Evolutionary conservation across 1,140 invertebrate species (phyloP).

Genomic region (Drosophila quadrilineata): DNA sequence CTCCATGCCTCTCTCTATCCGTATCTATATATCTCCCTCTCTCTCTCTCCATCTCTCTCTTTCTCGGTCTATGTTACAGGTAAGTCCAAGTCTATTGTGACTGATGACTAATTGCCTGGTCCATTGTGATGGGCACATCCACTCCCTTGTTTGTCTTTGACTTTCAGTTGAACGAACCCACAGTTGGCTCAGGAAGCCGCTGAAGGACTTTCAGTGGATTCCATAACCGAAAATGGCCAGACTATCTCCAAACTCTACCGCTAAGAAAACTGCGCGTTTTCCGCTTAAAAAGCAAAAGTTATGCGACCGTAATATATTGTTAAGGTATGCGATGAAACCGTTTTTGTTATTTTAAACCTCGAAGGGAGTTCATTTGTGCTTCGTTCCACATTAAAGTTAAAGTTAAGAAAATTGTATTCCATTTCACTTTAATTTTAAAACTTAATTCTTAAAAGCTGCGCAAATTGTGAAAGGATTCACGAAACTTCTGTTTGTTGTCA

Average conservation of each 20-base stretch:
- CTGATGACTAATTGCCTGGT: constrained; percentile 55
- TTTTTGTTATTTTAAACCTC: constrained; percentile 9
- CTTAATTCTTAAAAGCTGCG: too few species aligned
- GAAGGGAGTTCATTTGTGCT: constrained; percentile 1
- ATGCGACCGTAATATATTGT: constrained; percentile 9
- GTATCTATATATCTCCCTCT: neutral
- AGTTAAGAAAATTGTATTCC: too few species aligned
- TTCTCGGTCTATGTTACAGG: neutral
- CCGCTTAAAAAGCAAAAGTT: neutral
- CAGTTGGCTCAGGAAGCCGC: constrained; percentile 3
- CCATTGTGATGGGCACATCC: constrained; percentile 23
- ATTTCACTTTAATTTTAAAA: too few species aligned
- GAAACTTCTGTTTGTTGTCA: too few species aligned
- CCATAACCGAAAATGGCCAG: constrained; percentile 5
- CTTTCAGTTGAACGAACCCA: constrained; percentile 47
- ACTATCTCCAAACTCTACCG: neutral
- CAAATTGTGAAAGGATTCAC: too few species aligned
- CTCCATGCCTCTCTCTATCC: neutral
- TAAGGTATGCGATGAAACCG: constrained; percentile 9
- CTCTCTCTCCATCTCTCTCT: neutral
- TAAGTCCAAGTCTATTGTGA: constrained; percentile 30
- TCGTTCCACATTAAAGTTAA: too few species aligned
- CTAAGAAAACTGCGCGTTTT: constrained; percentile 3
- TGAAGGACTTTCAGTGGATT: constrained; percentile 27
- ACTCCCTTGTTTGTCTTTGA: constrained; percentile 15